phyloP scores from a whole-genome alignment of 2,888 invertebrate species.

The Cataglyphis rosenhaueri region DNA sequence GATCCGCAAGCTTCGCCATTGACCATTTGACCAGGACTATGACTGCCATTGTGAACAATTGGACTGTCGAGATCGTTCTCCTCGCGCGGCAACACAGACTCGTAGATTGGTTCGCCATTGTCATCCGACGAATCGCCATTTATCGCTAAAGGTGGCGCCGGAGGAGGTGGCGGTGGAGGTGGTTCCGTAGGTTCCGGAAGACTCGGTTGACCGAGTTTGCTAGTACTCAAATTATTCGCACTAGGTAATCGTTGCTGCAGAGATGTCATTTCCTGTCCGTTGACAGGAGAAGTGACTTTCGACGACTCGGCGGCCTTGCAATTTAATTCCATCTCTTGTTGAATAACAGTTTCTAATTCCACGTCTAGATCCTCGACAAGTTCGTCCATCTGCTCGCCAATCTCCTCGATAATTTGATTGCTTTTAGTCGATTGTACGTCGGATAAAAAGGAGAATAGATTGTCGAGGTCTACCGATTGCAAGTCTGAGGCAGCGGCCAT shows the following conservation, averaged over 20 bases:
- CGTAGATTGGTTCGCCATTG: constrained; percentile 92
- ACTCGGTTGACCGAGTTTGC: constrained; percentile 87
- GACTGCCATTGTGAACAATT: constrained; percentile 77
- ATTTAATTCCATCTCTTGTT: constrained; percentile 87
- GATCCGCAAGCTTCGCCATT: constrained; percentile 79
- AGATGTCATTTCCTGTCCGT: constrained; percentile 66
- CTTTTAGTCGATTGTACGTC: constrained; percentile 89
- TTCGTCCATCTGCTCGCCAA: constrained; percentile 94
- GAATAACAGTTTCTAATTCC: constrained; percentile 90
- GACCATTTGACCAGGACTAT: constrained; percentile 71
- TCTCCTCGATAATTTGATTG: constrained; percentile 92
- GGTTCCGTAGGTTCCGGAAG: constrained; percentile 92
- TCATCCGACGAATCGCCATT: constrained; percentile 75
- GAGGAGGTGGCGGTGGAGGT: constrained; percentile 90
- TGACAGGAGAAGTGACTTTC: constrained; percentile 70
- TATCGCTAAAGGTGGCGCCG: constrained; percentile 85
- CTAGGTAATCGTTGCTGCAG: constrained; percentile 71
- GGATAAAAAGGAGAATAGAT: constrained; percentile 95
- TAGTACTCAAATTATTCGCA: constrained; percentile 68
- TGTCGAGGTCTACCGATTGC: constrained; percentile 94
- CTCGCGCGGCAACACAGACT: constrained; percentile 92
- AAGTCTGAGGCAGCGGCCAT: constrained; percentile 86
- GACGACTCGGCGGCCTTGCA: constrained; percentile 74
- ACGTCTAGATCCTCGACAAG: constrained; percentile 93
- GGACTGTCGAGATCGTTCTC: constrained; percentile 84